Evolutionary conservation across 2,888 invertebrate species (phyloP), one percentile per base, ranked within the genome.

Genomic region (Drosophila longiperda): DNA sequence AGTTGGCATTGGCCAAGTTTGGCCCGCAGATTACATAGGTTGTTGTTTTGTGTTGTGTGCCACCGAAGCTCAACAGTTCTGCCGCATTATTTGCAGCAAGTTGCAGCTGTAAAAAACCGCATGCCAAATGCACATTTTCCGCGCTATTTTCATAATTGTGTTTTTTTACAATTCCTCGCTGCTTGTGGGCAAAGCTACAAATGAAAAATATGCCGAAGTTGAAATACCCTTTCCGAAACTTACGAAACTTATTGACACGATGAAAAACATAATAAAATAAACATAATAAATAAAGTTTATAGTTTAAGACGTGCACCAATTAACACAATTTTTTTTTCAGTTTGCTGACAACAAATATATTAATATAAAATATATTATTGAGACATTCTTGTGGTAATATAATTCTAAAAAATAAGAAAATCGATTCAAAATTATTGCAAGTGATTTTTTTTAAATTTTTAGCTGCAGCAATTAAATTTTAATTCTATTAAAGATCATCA

Each of bases 71-170:
- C 71, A 76, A 76, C 73, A 77, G 78, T 60, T 77, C 48, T 52
- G 38, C 62, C 48, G 49, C 62, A 49, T 40, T 40, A 59, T 40
- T 54, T 53, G 65, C 65, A 53, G 45, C 58, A 33, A 50, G 23
- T 45, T 36, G 45, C 59, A 29, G 33, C 50, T 64, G 29, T 67
- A 34, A 58, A 49, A 72, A 58, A 48, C 66, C 78, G 71, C 86
- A 73, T 65, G 66, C 54, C 54, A 64, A 74, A 77, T 76, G 66
- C 63, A 49, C 52, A 70, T 83, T 81, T 71, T 58, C 50, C 66
- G 55, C 36, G 65, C 65, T 73, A 73, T 83, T 80, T 80, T 87
- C 72, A 81, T 87, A 81, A 89, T 80, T 80, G 73, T 70, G 83
- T 86, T 89, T 90, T 78, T 70, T 63, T 66, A 72, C 63, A 63